These are phyloP conservation scores for Musca domestica DNA, from an alignment of 1,140 invertebrate genomes.

Conservation along the genomic window DNA sequence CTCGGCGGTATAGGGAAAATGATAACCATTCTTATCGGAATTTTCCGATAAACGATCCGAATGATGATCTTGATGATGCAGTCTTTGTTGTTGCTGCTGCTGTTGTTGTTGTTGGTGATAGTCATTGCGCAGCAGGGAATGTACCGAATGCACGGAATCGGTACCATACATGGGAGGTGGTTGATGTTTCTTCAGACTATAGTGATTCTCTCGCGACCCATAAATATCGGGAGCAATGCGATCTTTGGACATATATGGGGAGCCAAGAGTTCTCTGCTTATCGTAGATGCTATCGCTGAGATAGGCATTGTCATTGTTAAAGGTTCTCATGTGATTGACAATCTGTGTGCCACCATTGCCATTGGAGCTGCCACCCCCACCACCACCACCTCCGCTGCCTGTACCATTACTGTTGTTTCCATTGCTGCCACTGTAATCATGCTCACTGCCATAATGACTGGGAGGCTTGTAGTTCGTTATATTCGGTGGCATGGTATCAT, in stretches of 20 bases:
- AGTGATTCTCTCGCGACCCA: slow-evolving; percentile 48
- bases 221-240: slow-evolving; percentile 51
- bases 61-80: slow-evolving; percentile 56
- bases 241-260: slow-evolving; percentile 52
- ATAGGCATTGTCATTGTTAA: slow-evolving; percentile 47
- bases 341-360: slow-evolving; percentile 41
- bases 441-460: slow-evolving; percentile 50
- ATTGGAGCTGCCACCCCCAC: slow-evolving; percentile 23
- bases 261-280: slow-evolving; percentile 45
- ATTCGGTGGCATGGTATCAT: slow-evolving; percentile 14
- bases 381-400: background rate
- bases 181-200: slow-evolving; percentile 43
- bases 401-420: background rate
- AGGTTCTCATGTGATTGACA: slow-evolving; percentile 48
- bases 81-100: slow-evolving; percentile 57
- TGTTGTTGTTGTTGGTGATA: slow-evolving; percentile 62
- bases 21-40: slow-evolving; percentile 75
- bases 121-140: slow-evolving; percentile 59
- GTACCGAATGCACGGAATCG: slow-evolving; percentile 54
- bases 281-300: slow-evolving; percentile 51
- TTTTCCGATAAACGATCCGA: slow-evolving; percentile 66
- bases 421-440: slow-evolving; percentile 36
- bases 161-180: slow-evolving; percentile 36
- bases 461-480: slow-evolving; percentile 46
- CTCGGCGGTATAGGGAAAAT: slow-evolving; percentile 70